A percentile compares a stretch with the other conserved stretches of the same genome.
These are phyloP conservation scores for Sclerurus mexicanus DNA, from an alignment of 2,113 vertebrate species.

Conservation along the genomic window DNA sequence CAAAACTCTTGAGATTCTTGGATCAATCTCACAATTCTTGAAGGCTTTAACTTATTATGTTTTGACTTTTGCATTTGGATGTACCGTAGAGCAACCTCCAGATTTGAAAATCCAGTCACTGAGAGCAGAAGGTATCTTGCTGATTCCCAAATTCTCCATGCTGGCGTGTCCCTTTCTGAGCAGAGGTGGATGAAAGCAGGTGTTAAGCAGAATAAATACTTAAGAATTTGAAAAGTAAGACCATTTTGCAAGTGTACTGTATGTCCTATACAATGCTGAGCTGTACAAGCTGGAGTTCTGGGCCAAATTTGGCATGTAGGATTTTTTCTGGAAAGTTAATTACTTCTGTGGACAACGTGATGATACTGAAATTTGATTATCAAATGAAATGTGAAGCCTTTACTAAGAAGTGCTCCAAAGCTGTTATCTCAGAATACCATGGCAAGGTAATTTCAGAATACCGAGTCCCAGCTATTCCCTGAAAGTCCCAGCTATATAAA, in stretches of 20 bases:
- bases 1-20: neutral
- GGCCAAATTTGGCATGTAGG: neutral
- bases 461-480: neutral
- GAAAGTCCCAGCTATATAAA: constrained; percentile 16
- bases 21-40: neutral
- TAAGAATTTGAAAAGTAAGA: neutral
- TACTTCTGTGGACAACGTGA: neutral
- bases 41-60: neutral
- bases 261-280: neutral
- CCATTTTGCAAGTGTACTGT: neutral
- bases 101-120: neutral
- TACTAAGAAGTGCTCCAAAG: neutral
- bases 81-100: neutral
- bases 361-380: constrained; percentile 7
- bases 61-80: neutral
- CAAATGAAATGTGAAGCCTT: neutral
- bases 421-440: neutral
- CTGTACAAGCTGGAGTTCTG: neutral
- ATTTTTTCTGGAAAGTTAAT: neutral
- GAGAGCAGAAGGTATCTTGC: neutral
- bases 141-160: neutral
- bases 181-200: neutral
- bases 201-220: neutral
- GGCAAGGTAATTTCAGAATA: constrained; percentile 19
- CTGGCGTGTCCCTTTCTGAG: neutral